phyloP scores from a whole-genome alignment of 2,797 vertebrate genomes.

The Lagocephalus sceleratus region DNA sequence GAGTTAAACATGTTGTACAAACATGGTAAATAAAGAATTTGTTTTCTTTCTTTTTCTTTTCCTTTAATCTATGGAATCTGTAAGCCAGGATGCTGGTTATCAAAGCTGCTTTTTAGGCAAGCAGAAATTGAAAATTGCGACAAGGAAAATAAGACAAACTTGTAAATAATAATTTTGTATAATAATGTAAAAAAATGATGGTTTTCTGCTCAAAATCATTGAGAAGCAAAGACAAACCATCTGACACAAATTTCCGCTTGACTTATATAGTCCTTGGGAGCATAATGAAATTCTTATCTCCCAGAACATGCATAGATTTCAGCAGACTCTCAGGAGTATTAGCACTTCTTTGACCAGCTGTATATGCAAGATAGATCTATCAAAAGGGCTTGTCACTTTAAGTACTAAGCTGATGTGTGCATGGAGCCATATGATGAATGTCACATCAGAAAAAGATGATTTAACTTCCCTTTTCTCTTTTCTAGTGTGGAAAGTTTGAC shows the following conservation, averaged over 20 bases:
- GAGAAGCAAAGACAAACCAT: slow-evolving; percentile 63
- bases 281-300: slow-evolving; percentile 69
- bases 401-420: slow-evolving; percentile 10
- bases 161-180: no score
- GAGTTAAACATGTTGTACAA: no score
- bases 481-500: slow-evolving; percentile 11
- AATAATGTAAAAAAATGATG: slow-evolving; percentile 11
- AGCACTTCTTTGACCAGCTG: slow-evolving; percentile 45
- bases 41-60: no score
- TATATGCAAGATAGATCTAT: slow-evolving; percentile 53
- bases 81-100: no score
- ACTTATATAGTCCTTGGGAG: slow-evolving; percentile 65
- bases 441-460: not conserved
- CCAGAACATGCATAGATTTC: slow-evolving; percentile 63
- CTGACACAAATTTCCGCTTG: slow-evolving; percentile 52
- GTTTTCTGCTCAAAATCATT: slow-evolving; percentile 46
- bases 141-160: no score
- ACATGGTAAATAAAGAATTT: no score
- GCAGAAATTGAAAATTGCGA: no score
- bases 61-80: no score
- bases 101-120: no score
- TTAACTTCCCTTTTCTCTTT: slow-evolving; percentile 10
- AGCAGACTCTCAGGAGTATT: slow-evolving; percentile 42
- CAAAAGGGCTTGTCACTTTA: slow-evolving; percentile 29
- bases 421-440: not conserved